A percentile compares a stretch with the other conserved stretches of the same genome.
Conservation (phyloP, 2,113 vertebrate species). For the Perca schrenkii region DNA sequence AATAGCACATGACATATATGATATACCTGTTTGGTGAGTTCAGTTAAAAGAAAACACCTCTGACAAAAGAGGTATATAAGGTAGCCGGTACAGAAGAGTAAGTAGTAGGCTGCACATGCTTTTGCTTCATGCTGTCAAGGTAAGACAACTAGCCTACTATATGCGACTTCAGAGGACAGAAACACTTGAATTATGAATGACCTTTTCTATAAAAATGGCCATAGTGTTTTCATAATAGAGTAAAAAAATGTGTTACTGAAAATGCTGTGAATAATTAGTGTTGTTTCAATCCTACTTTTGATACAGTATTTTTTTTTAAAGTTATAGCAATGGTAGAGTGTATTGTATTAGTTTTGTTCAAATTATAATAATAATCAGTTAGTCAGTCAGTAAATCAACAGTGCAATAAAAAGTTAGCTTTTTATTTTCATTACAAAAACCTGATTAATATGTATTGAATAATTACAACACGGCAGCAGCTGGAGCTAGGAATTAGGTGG, state of each 20-base stretch:
- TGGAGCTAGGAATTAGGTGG: neutral
- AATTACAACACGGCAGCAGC: neutral
- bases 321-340: neutral
- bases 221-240: neutral
- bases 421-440: neutral
- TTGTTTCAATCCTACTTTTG: neutral
- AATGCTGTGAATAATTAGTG: neutral
- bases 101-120: neutral
- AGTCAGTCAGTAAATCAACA: neutral
- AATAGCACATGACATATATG: neutral
- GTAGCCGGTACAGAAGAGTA: too few species aligned
- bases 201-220: neutral
- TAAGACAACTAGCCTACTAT: conserved; percentile 38
- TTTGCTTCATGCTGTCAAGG: conserved; percentile 35
- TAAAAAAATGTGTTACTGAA: neutral
- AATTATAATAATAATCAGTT: neutral
- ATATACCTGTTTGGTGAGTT: conserved; percentile 58
- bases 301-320: neutral
- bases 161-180: neutral
- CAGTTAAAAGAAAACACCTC: neutral
- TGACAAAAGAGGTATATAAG: neutral
- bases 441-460: neutral
- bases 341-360: neutral
- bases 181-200: conserved; percentile 4
- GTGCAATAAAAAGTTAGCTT: neutral